Evolutionary conservation across 2,797 vertebrate species (phyloP).

Genomic region (Kryptopterus vitreolus): DNA sequence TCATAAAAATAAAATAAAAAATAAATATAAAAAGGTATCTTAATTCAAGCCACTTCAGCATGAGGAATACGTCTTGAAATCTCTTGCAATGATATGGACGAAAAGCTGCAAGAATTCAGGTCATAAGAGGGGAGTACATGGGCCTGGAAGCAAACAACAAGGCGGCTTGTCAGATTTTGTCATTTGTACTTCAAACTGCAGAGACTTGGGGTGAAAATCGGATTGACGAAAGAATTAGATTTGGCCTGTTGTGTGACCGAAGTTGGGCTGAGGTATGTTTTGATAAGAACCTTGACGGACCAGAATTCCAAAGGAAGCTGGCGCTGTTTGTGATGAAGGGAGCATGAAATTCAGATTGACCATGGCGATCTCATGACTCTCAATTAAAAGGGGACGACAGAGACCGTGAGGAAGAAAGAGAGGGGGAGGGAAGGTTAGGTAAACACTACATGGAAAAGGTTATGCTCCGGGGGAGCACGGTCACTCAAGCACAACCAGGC

Average conservation of each 20-base stretch:
- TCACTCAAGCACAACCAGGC: slow-evolving; percentile 25
- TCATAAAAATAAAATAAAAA: not conserved
- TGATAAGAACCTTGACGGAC: slow-evolving; percentile 3
- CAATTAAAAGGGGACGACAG: slow-evolving; percentile 22
- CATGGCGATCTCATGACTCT: slow-evolving; percentile 43
- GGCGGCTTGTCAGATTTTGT: slow-evolving; percentile 9
- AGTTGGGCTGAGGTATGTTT: slow-evolving; percentile 1
- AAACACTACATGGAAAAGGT: slow-evolving; percentile 40
- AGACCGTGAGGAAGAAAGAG: slow-evolving; percentile 49
- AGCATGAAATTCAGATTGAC: slow-evolving; percentile 43
- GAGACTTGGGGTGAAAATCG: not conserved
- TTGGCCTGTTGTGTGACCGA: slow-evolving; percentile 9
- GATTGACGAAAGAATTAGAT: slow-evolving; percentile 5
- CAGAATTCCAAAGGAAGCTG: not conserved
- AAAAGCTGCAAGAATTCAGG: not conserved
- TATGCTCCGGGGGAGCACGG: slow-evolving; percentile 15
- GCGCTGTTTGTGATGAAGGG: slow-evolving; percentile 19
- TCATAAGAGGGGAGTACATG: not conserved
- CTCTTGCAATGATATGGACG: not conserved
- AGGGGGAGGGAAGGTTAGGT: slow-evolving; percentile 35
- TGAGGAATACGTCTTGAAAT: not conserved
- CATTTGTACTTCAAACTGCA: not conserved
- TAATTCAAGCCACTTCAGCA: not conserved
- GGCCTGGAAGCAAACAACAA: not conserved
- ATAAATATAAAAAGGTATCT: not conserved